phyloP scores from a whole-genome alignment of 2,888 invertebrate genomes.

The Portevinia maculata region DNA sequence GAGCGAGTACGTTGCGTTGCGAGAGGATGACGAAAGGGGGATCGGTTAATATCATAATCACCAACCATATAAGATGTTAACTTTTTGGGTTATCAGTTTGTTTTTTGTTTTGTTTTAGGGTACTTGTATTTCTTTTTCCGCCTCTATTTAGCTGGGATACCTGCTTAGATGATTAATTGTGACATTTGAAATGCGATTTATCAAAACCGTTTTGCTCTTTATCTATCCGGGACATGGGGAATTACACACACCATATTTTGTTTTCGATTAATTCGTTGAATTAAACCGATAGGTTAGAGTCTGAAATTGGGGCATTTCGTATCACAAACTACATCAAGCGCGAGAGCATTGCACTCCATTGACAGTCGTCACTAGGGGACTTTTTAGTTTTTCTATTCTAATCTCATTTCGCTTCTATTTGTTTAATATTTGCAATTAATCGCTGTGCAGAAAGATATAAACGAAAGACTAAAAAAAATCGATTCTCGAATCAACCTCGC shows the following conservation, averaged over 20 bases:
- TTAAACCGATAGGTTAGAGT: constrained; percentile 32
- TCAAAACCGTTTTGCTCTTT: constrained; percentile 56
- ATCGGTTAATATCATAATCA: constrained; percentile 44
- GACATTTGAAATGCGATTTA: constrained; percentile 39
- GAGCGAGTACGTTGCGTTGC: constrained; percentile 61
- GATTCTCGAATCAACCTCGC: constrained; percentile 64
- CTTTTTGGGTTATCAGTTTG: constrained; percentile 21
- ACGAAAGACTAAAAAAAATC: constrained; percentile 59
- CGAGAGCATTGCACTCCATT: constrained; percentile 66
- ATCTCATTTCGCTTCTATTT: constrained; percentile 53
- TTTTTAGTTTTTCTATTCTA: constrained; percentile 39
- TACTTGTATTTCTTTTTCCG: constrained; percentile 16
- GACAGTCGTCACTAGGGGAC: constrained; percentile 43
- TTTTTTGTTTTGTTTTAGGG: no score
- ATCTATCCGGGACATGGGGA: constrained; percentile 46
- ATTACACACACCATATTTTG: not conserved
- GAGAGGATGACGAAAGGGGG: constrained; percentile 32
- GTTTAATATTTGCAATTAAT: constrained; percentile 67
- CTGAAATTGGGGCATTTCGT: constrained; percentile 33
- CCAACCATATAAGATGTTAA: constrained; percentile 13
- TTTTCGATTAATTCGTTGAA: constrained; percentile 46
- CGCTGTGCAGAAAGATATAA: constrained; percentile 55
- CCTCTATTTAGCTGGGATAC: constrained; percentile 19
- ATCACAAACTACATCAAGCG: constrained; percentile 17
- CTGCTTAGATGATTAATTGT: constrained; percentile 50